Evolutionary conservation across 2,797 vertebrate species (phyloP).

Genomic region (Anisognathus igniventris): DNA sequence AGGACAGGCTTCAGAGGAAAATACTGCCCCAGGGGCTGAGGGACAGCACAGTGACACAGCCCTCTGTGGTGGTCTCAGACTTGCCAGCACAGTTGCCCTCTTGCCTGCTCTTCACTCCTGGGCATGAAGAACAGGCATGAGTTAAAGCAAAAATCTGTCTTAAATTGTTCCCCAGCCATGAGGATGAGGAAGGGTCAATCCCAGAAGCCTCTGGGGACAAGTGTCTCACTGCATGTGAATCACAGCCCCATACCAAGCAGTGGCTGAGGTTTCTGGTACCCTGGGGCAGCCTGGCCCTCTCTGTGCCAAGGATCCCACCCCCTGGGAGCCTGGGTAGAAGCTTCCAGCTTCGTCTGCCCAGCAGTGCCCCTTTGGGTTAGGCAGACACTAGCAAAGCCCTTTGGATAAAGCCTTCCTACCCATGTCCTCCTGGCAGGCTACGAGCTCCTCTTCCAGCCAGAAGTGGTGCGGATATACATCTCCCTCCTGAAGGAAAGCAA

Average conservation of each 20-base stretch:
- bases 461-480: slow-evolving; percentile 91
- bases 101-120: not conserved
- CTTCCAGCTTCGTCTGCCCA: accelerated
- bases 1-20: not conserved
- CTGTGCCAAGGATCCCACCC: not conserved
- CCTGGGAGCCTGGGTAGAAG: not conserved
- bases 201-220: not conserved
- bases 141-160: not conserved
- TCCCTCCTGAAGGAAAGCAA: slow-evolving; percentile 90
- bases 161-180: not conserved
- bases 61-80: not conserved
- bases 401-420: not conserved
- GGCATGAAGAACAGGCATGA: not conserved
- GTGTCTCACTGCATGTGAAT: accelerated
- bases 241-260: not conserved
- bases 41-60: not conserved
- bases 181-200: not conserved
- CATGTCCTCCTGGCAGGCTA: slow-evolving; percentile 76
- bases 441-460: slow-evolving; percentile 92
- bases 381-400: not conserved
- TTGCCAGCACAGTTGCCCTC: not conserved
- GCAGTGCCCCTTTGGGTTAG: not conserved
- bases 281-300: not conserved
- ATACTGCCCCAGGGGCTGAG: not conserved
- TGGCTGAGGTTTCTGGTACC: not conserved